These are phyloP conservation scores for Cyclina sinensis DNA, from an alignment of 1,140 invertebrate genomes.

Conservation along the genomic window DNA sequence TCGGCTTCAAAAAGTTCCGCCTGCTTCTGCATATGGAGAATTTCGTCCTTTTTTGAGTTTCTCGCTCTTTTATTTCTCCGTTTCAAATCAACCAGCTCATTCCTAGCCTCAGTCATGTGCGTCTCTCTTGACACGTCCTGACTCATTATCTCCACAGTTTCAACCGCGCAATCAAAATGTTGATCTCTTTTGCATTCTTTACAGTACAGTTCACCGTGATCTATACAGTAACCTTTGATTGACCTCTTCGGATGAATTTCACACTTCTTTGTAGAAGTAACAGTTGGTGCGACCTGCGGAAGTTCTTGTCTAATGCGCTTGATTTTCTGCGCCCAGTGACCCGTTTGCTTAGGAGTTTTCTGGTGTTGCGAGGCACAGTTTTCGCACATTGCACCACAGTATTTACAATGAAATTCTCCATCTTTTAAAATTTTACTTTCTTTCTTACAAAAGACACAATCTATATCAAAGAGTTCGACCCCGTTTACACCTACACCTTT, in stretches of 20 bases:
- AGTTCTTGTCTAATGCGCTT: constrained; percentile 21
- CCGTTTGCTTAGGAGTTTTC: constrained; percentile 39
- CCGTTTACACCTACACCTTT: constrained; percentile 28
- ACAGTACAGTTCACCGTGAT: constrained; percentile 42
- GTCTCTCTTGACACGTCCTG: constrained; percentile 8
- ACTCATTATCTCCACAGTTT: constrained; percentile 43
- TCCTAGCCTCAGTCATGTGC: constrained; percentile 30
- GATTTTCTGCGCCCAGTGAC: constrained; percentile 57
- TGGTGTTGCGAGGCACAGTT: constrained; percentile 54
- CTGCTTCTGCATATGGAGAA: constrained; percentile 31
- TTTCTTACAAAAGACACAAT: constrained; percentile 30
- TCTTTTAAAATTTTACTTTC: background rate
- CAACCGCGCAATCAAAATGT: constrained; percentile 25
- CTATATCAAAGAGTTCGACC: constrained; percentile 40
- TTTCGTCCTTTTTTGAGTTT: constrained; percentile 44
- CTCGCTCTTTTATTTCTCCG: constrained; percentile 21
- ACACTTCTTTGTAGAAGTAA: constrained; percentile 45
- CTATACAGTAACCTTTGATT: constrained; percentile 50
- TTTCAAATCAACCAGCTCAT: constrained; percentile 42
- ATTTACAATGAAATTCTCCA: constrained; percentile 44
- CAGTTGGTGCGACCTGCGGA: background rate
- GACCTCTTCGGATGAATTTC: constrained; percentile 31
- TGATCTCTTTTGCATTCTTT: constrained; percentile 32
- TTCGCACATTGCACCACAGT: constrained; percentile 59
- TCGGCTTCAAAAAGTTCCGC: constrained; percentile 1